These are phyloP conservation scores for Porphyrio hochstetteri DNA, from an alignment of 2,113 vertebrate genomes.

Conservation along the genomic window DNA sequence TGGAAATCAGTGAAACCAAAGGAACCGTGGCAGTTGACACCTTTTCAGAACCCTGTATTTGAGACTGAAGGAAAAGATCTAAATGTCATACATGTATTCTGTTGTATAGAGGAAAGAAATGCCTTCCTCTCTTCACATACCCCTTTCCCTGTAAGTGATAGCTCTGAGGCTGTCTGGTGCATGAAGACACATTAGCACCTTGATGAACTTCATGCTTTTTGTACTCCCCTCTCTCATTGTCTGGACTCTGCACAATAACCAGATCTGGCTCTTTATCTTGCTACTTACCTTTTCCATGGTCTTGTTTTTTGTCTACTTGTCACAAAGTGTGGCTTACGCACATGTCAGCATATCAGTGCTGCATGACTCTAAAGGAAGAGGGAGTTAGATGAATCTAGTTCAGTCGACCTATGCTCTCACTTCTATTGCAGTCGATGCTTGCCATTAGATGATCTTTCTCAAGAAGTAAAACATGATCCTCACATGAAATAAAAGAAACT, in stretches of 20 bases:
- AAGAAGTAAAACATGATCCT: background rate
- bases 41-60: background rate
- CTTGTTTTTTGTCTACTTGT: background rate
- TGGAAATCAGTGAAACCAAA: background rate
- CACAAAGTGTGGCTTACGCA: background rate
- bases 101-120: background rate
- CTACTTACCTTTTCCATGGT: background rate
- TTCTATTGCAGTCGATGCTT: background rate
- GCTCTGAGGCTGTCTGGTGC: background rate
- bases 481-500: background rate
- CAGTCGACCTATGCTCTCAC: background rate
- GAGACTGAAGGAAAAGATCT: background rate
- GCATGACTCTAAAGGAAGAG: background rate
- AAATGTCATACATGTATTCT: background rate
- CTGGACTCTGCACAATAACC: background rate
- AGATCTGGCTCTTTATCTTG: background rate
- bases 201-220: background rate
- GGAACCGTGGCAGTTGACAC: background rate
- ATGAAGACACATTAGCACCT: background rate
- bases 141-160: accelerated
- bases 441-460: background rate
- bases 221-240: accelerated
- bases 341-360: background rate
- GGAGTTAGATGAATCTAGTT: background rate
- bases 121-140: background rate